phyloP scores from a whole-genome alignment of 2,888 invertebrate species.

The Melanchra persicariae region DNA sequence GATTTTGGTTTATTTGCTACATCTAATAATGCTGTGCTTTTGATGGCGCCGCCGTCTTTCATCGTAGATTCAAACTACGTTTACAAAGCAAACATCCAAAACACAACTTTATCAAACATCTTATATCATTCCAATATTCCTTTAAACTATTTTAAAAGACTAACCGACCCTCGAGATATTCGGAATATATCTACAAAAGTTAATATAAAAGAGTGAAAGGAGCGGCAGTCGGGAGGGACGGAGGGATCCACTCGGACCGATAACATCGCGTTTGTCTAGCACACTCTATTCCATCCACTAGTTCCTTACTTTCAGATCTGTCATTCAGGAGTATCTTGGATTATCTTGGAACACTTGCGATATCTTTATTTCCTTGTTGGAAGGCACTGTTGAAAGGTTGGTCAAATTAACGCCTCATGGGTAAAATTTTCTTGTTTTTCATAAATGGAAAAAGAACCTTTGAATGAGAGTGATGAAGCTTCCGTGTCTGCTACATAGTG shows the following conservation, averaged over 20 bases:
- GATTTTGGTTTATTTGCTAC: no score
- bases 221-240: slow-evolving; percentile 16
- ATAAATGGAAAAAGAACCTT: not conserved
- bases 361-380: slow-evolving; percentile 35
- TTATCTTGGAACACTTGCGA: no score
- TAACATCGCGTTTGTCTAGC: slow-evolving; percentile 61
- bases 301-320: slow-evolving; percentile 51
- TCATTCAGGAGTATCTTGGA: slow-evolving; percentile 47
- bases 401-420: slow-evolving; percentile 13
- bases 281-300: slow-evolving; percentile 41
- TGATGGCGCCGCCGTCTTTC: no score
- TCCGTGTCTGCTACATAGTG: no score
- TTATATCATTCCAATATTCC: slow-evolving; percentile 25
- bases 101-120: not conserved
- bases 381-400: slow-evolving; percentile 23
- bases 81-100: not conserved
- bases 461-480: not conserved
- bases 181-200: slow-evolving; percentile 32
- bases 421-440: not conserved
- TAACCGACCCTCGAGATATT: slow-evolving; percentile 12
- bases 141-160: slow-evolving; percentile 29
- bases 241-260: slow-evolving; percentile 49
- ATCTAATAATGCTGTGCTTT: no score
- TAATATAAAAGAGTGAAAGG: slow-evolving; percentile 38
- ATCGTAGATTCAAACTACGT: no score